Evolutionary conservation across 2,113 vertebrate species (phyloP).

Genomic region (Coregonus clupeaformis): DNA sequence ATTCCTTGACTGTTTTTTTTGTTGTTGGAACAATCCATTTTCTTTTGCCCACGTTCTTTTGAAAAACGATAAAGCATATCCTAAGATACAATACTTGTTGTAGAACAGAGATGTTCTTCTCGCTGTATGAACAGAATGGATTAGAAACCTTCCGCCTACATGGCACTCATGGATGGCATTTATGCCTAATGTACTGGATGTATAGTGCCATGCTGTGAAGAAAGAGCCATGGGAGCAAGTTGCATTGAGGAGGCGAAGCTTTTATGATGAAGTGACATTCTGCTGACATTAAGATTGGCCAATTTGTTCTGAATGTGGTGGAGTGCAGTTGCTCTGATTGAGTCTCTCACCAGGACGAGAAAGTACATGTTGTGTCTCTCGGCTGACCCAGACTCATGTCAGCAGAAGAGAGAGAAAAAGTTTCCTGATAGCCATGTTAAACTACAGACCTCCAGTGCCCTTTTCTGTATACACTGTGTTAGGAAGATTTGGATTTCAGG

Average conservation of each 20-base stretch:
- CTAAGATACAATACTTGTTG: constrained; percentile 20
- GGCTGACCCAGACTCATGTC: constrained; percentile 57
- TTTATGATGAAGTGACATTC: constrained; percentile 82
- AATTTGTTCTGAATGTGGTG: constrained; percentile 74
- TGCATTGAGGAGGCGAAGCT: constrained; percentile 67
- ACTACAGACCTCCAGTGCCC: neutral
- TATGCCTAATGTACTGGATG: constrained; percentile 70
- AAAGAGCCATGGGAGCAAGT: constrained; percentile 58
- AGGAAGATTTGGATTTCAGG: neutral
- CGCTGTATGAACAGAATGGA: constrained; percentile 41
- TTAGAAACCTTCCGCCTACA: constrained; percentile 50
- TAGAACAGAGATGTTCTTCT: constrained; percentile 25
- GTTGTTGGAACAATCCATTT: constrained; percentile 11
- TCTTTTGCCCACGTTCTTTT: neutral
- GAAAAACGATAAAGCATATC: constrained; percentile 11
- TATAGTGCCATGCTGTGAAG: constrained; percentile 74
- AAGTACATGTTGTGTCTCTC: constrained; percentile 56
- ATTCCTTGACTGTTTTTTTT: neutral
- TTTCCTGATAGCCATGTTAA: constrained; percentile 18
- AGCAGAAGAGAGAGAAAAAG: constrained; percentile 43
- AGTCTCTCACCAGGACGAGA: constrained; percentile 60
- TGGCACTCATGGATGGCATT: constrained; percentile 70
- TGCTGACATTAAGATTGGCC: constrained; percentile 81
- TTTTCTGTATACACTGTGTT: constrained; percentile 1
- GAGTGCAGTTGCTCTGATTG: constrained; percentile 66